These are phyloP conservation scores for Drosophila subquinaria DNA, from an alignment of 2,888 invertebrate genomes.

Conservation along the genomic window DNA sequence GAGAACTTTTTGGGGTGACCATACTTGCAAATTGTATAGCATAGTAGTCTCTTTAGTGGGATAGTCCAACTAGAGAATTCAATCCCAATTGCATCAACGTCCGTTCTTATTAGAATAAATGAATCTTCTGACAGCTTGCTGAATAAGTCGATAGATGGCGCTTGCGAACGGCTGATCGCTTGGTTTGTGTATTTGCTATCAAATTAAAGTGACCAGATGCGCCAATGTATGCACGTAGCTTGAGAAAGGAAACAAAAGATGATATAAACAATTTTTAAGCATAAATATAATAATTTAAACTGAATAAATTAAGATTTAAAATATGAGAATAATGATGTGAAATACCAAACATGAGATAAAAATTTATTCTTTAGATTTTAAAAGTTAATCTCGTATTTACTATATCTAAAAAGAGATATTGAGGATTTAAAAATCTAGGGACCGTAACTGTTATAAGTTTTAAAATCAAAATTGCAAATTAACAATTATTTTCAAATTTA, in stretches of 20 bases:
- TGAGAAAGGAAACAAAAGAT: too few relatives aligned
- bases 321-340: neutral
- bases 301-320: neutral
- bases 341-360: too few relatives aligned
- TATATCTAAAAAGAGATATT: too few relatives aligned
- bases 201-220: slow-evolving; percentile 11
- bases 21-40: neutral
- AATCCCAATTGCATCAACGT: neutral
- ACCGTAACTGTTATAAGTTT: too few relatives aligned
- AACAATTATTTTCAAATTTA: too few relatives aligned
- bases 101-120: neutral
- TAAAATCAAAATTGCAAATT: too few relatives aligned
- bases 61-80: neutral
- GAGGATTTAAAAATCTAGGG: too few relatives aligned
- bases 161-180: slow-evolving; percentile 12
- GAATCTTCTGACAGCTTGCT: neutral
- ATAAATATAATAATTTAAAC: neutral
- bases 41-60: too few relatives aligned
- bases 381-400: too few relatives aligned
- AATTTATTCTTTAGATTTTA: too few relatives aligned
- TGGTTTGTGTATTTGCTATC: slow-evolving; percentile 37
- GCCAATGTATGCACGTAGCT: too few relatives aligned
- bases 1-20: neutral
- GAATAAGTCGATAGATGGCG: slow-evolving; percentile 33
- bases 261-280: neutral